A percentile compares a stretch with the other conserved stretches of the same genome.
Conservation (phyloP, 2,888 invertebrate genomes). For the Caenorhabditis plicata region DNA sequence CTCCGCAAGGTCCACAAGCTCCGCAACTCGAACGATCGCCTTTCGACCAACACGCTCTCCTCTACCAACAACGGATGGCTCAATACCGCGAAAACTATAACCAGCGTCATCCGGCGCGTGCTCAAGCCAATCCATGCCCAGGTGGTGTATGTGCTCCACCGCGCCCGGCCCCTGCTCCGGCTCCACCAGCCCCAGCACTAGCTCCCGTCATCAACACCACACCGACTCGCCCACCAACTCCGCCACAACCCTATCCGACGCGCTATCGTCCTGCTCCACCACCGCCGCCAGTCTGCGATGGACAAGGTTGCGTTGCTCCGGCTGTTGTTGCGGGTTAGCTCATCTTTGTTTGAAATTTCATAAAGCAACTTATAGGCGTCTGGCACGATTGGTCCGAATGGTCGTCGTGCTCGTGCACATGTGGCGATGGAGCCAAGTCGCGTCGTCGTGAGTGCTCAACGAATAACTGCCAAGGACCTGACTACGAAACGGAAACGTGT, state of each 20-base stretch:
- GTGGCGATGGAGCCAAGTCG: constrained; percentile 51
- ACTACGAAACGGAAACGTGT: constrained; percentile 47
- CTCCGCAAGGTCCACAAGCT: constrained; percentile 9
- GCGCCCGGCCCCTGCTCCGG: constrained; percentile 8
- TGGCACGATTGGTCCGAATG: constrained; percentile 60
- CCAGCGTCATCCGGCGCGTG: constrained; percentile 53
- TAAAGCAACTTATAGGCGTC: neutral
- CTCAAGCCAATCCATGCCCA: constrained; percentile 51
- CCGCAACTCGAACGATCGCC: constrained; percentile 31
- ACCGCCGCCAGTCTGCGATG: constrained; percentile 52
- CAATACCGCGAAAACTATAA: constrained; percentile 46
- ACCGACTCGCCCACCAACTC: constrained; percentile 34
- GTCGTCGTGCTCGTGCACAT: constrained; percentile 53
- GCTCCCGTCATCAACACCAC: constrained; percentile 36
- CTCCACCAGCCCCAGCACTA: constrained; percentile 42
- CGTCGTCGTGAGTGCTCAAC: constrained; percentile 49
- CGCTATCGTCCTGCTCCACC: constrained; percentile 53
- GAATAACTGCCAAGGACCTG: constrained; percentile 51
- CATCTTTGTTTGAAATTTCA: neutral
- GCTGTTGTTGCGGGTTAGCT: constrained; percentile 18
- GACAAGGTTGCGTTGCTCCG: constrained; percentile 45
- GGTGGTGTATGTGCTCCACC: constrained; percentile 42
- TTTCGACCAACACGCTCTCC: constrained; percentile 38
- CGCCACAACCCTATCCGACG: constrained; percentile 27
- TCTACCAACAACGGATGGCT: constrained; percentile 46